These are phyloP conservation scores for Paratilapia polleni DNA, from an alignment of 2,113 vertebrate genomes.

Conservation along the genomic window DNA sequence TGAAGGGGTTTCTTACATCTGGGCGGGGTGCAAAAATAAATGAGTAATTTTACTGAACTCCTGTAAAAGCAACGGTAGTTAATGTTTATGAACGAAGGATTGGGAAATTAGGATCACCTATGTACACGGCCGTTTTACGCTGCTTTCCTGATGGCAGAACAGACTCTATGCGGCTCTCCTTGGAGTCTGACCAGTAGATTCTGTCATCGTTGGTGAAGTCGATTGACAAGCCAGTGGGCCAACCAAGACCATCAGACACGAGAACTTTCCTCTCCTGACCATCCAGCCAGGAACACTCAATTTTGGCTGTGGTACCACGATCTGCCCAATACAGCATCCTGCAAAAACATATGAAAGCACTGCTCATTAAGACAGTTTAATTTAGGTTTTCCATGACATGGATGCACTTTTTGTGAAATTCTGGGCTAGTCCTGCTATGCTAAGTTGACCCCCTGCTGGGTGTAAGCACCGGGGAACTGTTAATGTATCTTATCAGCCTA, in stretches of 20 bases:
- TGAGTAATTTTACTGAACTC: background rate
- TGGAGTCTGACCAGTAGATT: constrained; percentile 93
- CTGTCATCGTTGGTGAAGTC: constrained; percentile 90
- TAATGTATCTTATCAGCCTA: too few relatives aligned
- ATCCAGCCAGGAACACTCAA: constrained; percentile 93
- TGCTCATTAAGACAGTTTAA: background rate
- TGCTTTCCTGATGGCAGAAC: constrained; percentile 87
- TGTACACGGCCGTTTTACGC: constrained; percentile 79
- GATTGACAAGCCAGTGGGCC: constrained; percentile 90
- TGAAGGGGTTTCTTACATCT: constrained; percentile 78
- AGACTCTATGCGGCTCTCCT: constrained; percentile 90
- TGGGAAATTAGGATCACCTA: constrained; percentile 78
- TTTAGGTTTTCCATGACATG: background rate
- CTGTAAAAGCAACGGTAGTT: background rate
- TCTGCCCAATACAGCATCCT: constrained; percentile 95
- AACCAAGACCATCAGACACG: constrained; percentile 84
- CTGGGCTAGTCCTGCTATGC: rapidly evolving
- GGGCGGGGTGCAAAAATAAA: background rate
- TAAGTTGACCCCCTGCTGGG: background rate
- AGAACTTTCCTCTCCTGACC: constrained; percentile 86
- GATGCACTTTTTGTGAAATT: background rate
- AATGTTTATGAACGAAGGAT: background rate
- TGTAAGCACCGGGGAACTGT: too few relatives aligned
- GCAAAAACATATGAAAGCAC: background rate
- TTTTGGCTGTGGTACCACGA: constrained; percentile 86